Conservation (phyloP, 2,113 vertebrate species). For the Mirza zaza region DNA sequence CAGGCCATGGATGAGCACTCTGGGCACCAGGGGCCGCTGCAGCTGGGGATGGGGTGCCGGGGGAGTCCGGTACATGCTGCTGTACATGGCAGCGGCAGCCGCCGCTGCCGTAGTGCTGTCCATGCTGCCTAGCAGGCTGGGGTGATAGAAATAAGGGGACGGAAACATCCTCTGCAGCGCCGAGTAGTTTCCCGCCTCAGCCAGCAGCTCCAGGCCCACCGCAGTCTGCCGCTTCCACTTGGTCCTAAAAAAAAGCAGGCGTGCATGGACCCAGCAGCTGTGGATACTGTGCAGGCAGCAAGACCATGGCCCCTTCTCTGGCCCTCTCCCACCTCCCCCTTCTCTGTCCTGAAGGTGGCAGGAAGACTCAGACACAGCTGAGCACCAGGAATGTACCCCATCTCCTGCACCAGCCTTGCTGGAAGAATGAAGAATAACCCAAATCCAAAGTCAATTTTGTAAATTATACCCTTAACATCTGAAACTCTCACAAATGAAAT, state of each 20-base stretch:
- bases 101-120: constrained; percentile 97
- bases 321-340: background rate
- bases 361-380: background rate
- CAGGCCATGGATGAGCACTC: constrained; percentile 97
- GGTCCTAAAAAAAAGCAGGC: constrained; percentile 85
- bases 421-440: background rate
- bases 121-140: constrained; percentile 95
- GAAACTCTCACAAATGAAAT: background rate
- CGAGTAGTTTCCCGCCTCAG: constrained; percentile 97
- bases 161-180: constrained; percentile 98
- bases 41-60: constrained; percentile 93
- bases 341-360: background rate
- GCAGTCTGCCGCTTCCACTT: constrained; percentile 98
- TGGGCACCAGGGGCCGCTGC: constrained; percentile 96
- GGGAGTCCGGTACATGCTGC: constrained; percentile 99
- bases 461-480: background rate
- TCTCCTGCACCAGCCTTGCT: background rate
- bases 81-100: constrained; percentile 98
- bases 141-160: constrained; percentile 98
- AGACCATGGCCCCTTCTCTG: background rate
- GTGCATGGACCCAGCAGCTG: constrained; percentile 16
- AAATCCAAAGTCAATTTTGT: background rate
- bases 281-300: background rate
- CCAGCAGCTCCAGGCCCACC: constrained; percentile 95
- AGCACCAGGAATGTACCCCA: background rate